Conservation (phyloP, 2,888 invertebrate species). For the Sabatieria punctata region DNA sequence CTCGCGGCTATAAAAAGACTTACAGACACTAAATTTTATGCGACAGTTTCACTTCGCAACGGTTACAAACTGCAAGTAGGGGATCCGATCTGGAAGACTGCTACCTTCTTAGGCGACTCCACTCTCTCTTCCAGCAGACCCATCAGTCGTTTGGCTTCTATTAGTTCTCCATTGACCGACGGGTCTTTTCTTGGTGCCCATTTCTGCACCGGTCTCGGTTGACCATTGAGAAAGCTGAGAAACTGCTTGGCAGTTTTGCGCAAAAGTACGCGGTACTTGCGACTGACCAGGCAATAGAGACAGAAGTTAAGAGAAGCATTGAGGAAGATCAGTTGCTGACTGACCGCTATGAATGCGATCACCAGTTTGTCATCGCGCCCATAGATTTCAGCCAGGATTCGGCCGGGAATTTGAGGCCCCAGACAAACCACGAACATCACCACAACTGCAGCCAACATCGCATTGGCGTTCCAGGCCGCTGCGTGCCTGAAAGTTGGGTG, state of each 20-base stretch:
- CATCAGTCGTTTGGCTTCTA: too few relatives aligned
- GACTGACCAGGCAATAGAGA: conserved; percentile 27
- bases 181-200: too few relatives aligned
- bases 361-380: conserved; percentile 24
- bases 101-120: too few relatives aligned
- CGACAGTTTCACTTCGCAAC: too few relatives aligned
- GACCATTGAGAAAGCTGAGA: not conserved
- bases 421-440: conserved; percentile 26
- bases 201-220: too few relatives aligned
- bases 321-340: conserved; percentile 26
- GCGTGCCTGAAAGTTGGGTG: not conserved
- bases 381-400: conserved; percentile 23
- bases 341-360: conserved; percentile 24
- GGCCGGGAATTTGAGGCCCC: conserved; percentile 27
- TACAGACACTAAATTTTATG: too few relatives aligned
- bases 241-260: not conserved
- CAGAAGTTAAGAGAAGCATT: conserved; percentile 29
- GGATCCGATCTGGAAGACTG: too few relatives aligned
- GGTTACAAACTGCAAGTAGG: too few relatives aligned
- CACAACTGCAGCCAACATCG: conserved; percentile 30
- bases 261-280: conserved; percentile 21
- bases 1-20: too few relatives aligned
- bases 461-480: conserved; percentile 21
- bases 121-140: too few relatives aligned
- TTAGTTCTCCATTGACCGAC: too few relatives aligned